Base-by-base conservation (phyloP, 2,797 vertebrate species). In the Simalia tracyae region DNA sequence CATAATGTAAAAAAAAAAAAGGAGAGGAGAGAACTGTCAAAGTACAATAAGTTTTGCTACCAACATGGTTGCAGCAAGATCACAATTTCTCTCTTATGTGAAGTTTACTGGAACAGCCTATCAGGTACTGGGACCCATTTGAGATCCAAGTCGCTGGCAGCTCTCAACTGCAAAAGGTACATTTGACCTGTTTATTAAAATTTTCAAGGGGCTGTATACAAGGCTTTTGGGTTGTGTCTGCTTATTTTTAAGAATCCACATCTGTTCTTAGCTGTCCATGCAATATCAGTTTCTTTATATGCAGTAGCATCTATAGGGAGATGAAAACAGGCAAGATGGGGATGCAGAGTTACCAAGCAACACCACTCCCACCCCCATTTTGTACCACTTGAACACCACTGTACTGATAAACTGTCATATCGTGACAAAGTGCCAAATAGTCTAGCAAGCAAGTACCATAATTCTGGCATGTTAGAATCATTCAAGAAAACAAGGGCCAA, bases 131-230 rank as follows among this genome's bases (percentile, higher is more conserved):
- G 3, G 10, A 24, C 57, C 0, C 42, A 42, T 24, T 24, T 22
- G 46, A 61, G 22, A 56, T 19, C 46, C 36, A n/a, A 76, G 11
- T n/a, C 42, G 9, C 7, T 54, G 17, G 36, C 72, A 76, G 36
- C 8, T 81, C 72, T 46, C 72, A 81, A 81, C 46, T 76, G 4
- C 46, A 91, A 0, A 56, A 81, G 61, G 90, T 91, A 60, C 50
- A 10, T 28, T 11, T 84, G 15, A 91, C 36, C 86, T 57, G 93
- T 94, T 94, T 11, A 87, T 72, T 91, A 87, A 76, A 76, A 57
- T n/a, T 17, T 81, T 46, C 36, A 76, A 72, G 36, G 10, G 17
- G 72, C 22, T 1, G 1, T 81, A 46, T 17, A 76, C 31, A 76
- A 76, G 68, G 7, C 3, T 76, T 76, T 10, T 9, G 36, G 36